Evolutionary conservation across 2,888 invertebrate species (phyloP).

Genomic region (Eudasyphora cyanicolor): DNA sequence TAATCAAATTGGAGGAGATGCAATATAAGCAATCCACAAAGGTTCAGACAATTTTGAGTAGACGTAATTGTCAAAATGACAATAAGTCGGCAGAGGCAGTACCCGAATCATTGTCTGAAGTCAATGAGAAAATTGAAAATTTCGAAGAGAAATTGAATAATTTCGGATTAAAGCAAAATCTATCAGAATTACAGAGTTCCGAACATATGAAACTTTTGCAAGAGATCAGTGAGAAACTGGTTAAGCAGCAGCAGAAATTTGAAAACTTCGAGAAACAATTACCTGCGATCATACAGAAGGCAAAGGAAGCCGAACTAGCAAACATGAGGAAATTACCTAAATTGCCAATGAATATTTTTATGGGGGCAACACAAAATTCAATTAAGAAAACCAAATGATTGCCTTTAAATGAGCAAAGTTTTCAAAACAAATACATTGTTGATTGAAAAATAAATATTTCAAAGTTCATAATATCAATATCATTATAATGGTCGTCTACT

Average conservation of each 20-base stretch:
- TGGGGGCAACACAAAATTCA: constrained; percentile 47
- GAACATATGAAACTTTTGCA: constrained; percentile 23
- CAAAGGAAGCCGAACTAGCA: neutral
- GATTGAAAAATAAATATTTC: too few relatives aligned
- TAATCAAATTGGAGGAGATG: constrained; percentile 46
- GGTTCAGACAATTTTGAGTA: constrained; percentile 31
- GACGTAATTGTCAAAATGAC: constrained; percentile 38
- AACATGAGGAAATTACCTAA: neutral
- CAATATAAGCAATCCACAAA: constrained; percentile 36
- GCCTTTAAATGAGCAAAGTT: too few relatives aligned
- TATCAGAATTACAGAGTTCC: constrained; percentile 1
- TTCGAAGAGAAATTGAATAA: constrained; percentile 25
- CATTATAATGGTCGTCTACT: too few relatives aligned
- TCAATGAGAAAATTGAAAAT: constrained; percentile 32
- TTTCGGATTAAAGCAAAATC: constrained; percentile 7
- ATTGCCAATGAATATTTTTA: constrained; percentile 45
- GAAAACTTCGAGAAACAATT: constrained; percentile 28
- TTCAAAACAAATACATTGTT: too few relatives aligned
- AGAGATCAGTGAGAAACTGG: constrained; percentile 38
- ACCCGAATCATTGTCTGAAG: neutral
- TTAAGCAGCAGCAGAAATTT: constrained; percentile 35
- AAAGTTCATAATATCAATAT: too few relatives aligned
- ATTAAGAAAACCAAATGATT: neutral
- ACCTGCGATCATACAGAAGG: neutral
- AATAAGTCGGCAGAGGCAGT: neutral